phyloP scores from a whole-genome alignment of 2,113 vertebrate genomes.

The Vireo altiloquus region DNA sequence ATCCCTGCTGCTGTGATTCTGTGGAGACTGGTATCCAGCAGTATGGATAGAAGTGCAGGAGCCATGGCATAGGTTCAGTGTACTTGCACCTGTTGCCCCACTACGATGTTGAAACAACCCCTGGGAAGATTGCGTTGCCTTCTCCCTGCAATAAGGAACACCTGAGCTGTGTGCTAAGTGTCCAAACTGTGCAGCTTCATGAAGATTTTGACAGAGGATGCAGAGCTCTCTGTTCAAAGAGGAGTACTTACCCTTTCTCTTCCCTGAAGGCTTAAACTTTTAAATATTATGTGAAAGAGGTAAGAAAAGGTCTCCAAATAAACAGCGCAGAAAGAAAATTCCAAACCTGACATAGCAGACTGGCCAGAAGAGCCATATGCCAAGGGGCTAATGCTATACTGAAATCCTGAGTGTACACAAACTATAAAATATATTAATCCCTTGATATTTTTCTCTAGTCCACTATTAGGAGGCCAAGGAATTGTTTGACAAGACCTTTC shows the following conservation, averaged over 20 bases:
- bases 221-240: neutral
- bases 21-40: neutral
- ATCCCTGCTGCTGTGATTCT: neutral
- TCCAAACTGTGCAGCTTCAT: neutral
- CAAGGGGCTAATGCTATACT: neutral
- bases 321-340: neutral
- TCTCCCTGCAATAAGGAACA: neutral
- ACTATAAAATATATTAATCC: neutral
- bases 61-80: neutral
- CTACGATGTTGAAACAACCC: neutral
- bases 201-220: neutral
- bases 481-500: neutral
- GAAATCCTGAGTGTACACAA: neutral
- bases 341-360: neutral
- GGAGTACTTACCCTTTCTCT: neutral
- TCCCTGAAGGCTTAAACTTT: neutral
- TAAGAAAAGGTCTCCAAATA: conserved; percentile 22
- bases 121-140: neutral
- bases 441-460: neutral
- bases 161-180: neutral
- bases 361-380: neutral
- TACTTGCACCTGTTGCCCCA: neutral
- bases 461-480: neutral
- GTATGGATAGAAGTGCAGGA: neutral
- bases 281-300: neutral